A percentile compares a stretch with the other conserved stretches of the same genome.
Evolutionary conservation across 2,888 invertebrate genomes (phyloP).

Genomic region (Eupeodes luniger): DNA sequence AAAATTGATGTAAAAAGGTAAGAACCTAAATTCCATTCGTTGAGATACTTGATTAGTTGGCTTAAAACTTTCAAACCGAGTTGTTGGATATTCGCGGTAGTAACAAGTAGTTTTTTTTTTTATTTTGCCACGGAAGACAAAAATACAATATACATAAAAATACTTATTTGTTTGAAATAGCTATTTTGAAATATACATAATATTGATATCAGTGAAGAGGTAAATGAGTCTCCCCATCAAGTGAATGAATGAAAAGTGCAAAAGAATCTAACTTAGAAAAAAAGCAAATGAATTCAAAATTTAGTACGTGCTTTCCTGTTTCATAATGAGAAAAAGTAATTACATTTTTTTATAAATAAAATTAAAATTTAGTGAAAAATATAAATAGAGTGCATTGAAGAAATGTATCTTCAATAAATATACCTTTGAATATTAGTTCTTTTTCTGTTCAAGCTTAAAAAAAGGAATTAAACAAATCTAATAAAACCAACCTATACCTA

Average conservation of each 20-base stretch:
- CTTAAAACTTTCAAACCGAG: constrained; percentile 76
- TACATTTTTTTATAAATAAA: constrained; percentile 9
- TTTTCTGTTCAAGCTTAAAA: not conserved
- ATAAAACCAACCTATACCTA: not conserved
- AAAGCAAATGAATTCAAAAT: constrained; percentile 52
- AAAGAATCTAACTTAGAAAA: constrained; percentile 37
- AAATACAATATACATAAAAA: not conserved
- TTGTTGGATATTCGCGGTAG: constrained; percentile 67
- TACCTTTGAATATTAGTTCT: not conserved
- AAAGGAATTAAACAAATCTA: not conserved
- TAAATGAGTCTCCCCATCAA: constrained; percentile 16
- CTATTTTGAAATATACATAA: too few species aligned
- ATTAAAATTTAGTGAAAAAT: constrained; percentile 37
- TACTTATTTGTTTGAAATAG: not conserved
- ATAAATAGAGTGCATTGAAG: constrained; percentile 60
- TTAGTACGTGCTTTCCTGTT: constrained; percentile 73
- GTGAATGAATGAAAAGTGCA: constrained; percentile 30
- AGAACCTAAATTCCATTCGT: constrained; percentile 76
- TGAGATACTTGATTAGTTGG: constrained; percentile 77
- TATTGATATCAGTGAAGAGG: not conserved
- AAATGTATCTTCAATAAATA: constrained; percentile 9
- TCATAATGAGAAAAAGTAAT: constrained; percentile 19
- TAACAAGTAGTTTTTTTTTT: constrained; percentile 8
- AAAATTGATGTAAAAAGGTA: constrained; percentile 52
- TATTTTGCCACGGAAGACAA: constrained; percentile 59